Evolutionary conservation across 2,888 invertebrate genomes (phyloP).

Genomic region (Synergus gifuensis): DNA sequence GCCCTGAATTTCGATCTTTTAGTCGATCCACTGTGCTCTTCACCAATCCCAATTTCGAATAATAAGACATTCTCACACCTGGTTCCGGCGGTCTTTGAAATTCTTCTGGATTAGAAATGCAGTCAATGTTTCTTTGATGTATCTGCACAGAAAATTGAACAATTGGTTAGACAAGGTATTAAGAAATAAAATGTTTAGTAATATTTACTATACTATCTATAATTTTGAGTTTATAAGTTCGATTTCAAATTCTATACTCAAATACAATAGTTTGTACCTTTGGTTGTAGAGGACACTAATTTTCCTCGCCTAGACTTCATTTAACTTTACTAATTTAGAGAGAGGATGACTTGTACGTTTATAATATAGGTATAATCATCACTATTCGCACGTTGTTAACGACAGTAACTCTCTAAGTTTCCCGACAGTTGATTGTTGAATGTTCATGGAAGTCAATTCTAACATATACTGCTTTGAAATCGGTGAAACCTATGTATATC

Average conservation of each 20-base stretch:
- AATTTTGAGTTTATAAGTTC: too few relatives aligned
- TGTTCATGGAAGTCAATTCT: background rate
- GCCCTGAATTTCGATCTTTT: background rate
- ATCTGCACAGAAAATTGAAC: background rate
- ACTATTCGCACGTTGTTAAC: background rate
- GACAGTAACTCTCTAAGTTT: slow-evolving; percentile 1
- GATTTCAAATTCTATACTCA: background rate
- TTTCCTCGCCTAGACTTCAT: background rate
- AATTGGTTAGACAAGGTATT: background rate
- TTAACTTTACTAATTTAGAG: slow-evolving; percentile 5
- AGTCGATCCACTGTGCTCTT: background rate
- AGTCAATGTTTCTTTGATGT: background rate
- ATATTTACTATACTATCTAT: background rate
- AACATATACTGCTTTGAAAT: background rate
- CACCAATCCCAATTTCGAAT: background rate
- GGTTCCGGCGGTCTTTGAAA: background rate
- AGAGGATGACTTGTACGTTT: background rate
- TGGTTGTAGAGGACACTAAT: background rate
- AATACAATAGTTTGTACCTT: background rate
- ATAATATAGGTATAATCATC: background rate
- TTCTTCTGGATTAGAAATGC: background rate
- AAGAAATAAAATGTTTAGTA: background rate
- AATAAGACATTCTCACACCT: background rate
- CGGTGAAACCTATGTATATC: background rate
- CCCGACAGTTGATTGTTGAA: background rate